Evolutionary conservation across 1,140 invertebrate genomes (phyloP).

Genomic region (Caerostris darwini): DNA sequence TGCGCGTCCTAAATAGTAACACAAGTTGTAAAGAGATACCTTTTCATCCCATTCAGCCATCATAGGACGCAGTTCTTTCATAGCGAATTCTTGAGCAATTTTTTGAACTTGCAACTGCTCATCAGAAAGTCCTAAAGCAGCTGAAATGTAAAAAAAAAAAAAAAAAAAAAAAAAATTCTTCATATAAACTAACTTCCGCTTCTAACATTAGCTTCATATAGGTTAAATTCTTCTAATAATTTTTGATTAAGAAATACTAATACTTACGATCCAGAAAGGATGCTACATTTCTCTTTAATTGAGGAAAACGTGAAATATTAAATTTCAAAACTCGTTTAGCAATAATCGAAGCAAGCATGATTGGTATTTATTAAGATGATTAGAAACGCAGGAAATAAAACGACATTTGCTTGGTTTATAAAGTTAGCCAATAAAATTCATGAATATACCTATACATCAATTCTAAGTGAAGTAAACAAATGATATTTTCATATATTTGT

Average conservation of each 20-base stretch:
- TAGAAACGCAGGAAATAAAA: neutral
- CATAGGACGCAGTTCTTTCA: constrained; percentile 85
- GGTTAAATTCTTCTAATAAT: neutral
- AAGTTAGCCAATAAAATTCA: neutral
- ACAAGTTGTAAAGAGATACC: constrained; percentile 80
- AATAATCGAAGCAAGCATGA: neutral
- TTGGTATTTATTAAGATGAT: neutral
- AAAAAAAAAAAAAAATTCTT: neutral
- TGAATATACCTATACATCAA: too few species aligned
- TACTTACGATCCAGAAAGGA: constrained; percentile 30
- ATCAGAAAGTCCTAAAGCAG: constrained; percentile 83
- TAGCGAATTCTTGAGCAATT: constrained; percentile 85
- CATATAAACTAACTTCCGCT: neutral
- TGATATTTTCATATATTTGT: neutral
- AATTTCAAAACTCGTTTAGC: neutral
- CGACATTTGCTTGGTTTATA: neutral
- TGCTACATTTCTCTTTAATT: neutral
- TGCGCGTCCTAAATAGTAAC: too few species aligned
- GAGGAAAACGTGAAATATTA: neutral
- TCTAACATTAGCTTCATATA: too few species aligned
- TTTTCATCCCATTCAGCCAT: constrained; percentile 86
- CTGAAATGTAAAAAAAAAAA: constrained; percentile 48
- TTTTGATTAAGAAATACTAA: neutral
- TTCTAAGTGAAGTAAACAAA: neutral
- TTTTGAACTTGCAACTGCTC: constrained; percentile 85